Evolutionary conservation across 2,888 invertebrate species (phyloP), one percentile per base, ranked within the genome.

Genomic region (Tridacna gigas): DNA sequence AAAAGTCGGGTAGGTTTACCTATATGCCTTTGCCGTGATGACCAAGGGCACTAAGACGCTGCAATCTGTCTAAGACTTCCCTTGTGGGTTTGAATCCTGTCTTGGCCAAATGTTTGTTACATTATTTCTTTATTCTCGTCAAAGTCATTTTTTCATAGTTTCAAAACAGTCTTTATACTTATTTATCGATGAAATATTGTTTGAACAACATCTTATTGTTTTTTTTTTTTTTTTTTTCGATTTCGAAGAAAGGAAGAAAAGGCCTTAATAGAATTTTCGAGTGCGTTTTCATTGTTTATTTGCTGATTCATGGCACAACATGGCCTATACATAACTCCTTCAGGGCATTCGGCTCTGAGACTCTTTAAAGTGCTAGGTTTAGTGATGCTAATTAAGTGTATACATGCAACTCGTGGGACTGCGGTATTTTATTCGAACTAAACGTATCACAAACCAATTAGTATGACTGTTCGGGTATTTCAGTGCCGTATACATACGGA

Each of bases 1-100:
- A n/a, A 69, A 69, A 66, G 66, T 66, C 66, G 66, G 66, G 66
- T 66, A 66, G 69, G 69, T 69, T 69, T 69, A 69, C 69, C 69
- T 69, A 69, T 69, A 69, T 69, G 45, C 20, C 11, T 69, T 28
- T 69, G 69, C 69, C 69, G 69, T 69, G 69, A 69, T 69, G 69
- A 45, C 69, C 69, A 45, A 69, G 69, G 37, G 69, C 37, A 37
- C 45, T 69, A 37, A 69, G 69, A 69, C 69, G 69, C 69, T 69
- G 45, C 45, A 69, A 69, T 69, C 69, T 45, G 45, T 69, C 69
- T 69, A 28, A 69, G 69, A 28, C 69, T 69, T 67, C 69, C 69
- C 69, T 28, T 69, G 69, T 69, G 37, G 69, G 37, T 69, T 69
- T 45, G 69, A 69, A 69, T 69, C 69, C 69, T 69, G 69, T 45